A percentile compares a stretch with the other conserved stretches of the same genome.
Conservation (phyloP, 2,888 invertebrate species). For the Lycia hirtaria region DNA sequence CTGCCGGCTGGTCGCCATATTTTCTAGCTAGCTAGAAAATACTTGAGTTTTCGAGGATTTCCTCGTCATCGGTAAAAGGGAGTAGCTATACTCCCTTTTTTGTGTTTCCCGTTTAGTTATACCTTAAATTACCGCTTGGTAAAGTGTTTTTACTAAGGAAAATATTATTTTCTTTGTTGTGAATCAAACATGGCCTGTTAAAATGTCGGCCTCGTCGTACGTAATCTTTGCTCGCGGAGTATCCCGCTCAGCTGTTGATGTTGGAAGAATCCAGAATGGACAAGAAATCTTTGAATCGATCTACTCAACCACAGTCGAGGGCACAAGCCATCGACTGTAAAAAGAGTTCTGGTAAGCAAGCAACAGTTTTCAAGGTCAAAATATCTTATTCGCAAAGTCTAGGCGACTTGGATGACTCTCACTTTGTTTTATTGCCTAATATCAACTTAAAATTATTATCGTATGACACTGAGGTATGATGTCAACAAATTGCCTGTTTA, state of each 20-base stretch:
- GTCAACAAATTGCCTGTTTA: constrained; percentile 23
- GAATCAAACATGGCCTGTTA: constrained; percentile 91
- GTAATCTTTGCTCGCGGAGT: constrained; percentile 90
- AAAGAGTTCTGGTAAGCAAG: constrained; percentile 88
- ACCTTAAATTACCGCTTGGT: constrained; percentile 65
- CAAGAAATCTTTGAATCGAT: constrained; percentile 90
- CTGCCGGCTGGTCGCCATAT: constrained; percentile 88
- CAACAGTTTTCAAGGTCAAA: constrained; percentile 53
- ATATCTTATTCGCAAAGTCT: neutral
- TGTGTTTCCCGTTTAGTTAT: constrained; percentile 63
- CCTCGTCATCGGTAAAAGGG: constrained; percentile 89
- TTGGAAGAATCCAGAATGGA: constrained; percentile 89
- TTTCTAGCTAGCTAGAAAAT: constrained; percentile 85
- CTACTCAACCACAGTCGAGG: constrained; percentile 89
- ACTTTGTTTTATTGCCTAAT: constrained; percentile 3
- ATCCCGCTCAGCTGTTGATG: constrained; percentile 83
- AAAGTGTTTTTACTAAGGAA: constrained; percentile 61
- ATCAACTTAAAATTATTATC: neutral
- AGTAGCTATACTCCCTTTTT: constrained; percentile 86
- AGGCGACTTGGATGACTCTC: constrained; percentile 15
- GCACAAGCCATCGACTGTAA: constrained; percentile 90
- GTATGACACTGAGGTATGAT: neutral
- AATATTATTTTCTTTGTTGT: constrained; percentile 82
- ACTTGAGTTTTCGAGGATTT: constrained; percentile 78
- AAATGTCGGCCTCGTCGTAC: constrained; percentile 89